Evolutionary conservation across 2,113 vertebrate genomes (phyloP).

Genomic region (Mellivora capensis): DNA sequence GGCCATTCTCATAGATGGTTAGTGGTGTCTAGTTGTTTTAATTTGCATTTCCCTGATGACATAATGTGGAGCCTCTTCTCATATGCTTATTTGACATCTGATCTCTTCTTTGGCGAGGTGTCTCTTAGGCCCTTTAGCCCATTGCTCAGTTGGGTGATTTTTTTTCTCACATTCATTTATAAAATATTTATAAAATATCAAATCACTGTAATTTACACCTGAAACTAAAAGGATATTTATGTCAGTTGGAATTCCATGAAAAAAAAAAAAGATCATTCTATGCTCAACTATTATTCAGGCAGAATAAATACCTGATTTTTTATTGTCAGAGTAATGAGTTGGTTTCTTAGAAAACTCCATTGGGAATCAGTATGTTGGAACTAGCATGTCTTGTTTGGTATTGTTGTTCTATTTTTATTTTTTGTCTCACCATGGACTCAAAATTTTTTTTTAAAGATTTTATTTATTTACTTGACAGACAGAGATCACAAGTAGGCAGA

Average conservation of each 20-base stretch:
- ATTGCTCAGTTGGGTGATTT: not conserved
- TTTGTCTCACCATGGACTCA: not conserved
- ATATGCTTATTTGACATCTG: not conserved
- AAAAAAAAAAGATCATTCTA: not conserved
- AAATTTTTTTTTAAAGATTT: too few species aligned
- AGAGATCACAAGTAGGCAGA: too few species aligned
- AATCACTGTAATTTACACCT: not conserved
- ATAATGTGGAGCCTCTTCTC: not conserved
- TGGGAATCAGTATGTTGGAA: not conserved
- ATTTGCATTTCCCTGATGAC: not conserved
- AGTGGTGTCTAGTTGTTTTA: not conserved
- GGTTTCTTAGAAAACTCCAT: not conserved
- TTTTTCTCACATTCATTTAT: not conserved
- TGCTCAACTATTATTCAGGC: not conserved
- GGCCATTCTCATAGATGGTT: not conserved
- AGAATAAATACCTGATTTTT: not conserved
- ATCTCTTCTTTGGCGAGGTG: not conserved
- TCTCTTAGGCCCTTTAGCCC: not conserved
- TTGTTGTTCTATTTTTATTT: not conserved
- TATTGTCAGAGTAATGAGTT: not conserved
- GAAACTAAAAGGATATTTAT: not conserved
- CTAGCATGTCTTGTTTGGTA: not conserved
- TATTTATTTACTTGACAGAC: too few species aligned
- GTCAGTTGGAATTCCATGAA: not conserved
- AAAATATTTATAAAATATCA: not conserved